Base-by-base conservation (phyloP, 53 echinoderm and acorn worm species). In the Holothuria leucospilota region DNA sequence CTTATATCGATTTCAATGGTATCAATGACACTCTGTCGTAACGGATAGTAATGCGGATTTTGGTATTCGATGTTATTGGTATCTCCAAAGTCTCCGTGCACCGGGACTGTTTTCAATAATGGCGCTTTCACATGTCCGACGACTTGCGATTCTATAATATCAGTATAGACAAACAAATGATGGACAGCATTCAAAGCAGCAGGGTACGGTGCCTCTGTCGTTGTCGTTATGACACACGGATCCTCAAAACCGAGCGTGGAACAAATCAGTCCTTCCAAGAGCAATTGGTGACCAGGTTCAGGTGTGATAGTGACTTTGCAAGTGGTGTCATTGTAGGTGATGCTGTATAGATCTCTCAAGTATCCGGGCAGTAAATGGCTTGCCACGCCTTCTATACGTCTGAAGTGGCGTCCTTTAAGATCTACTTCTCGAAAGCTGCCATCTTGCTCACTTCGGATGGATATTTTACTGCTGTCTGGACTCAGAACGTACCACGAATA, bases 41-140 rank as follows among this genome's bases (percentile, higher is more conserved):
- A 63, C 27, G 88, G 66, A 18, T 85, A 51, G 59, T 90, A 93
- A 82, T 85, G 91, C 1, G 34, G 34, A 18, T 88, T 88, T 51
- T 88, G 88, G 67, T 81, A 91, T 15, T 63, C 63, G 25, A 85
- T 27, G 53, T 83, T 85, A 8, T 87, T 49, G 4, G 67, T 71
- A 10, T 82, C 51, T 8, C 93, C 93, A 78, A 86, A 81, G 24
- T 80, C 60, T 0, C 85, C 83, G 21, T 85, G 70, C 23, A 92
- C 88, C 13, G 60, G 61, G 42, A 92, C 89, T 26, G 60, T 85
- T 16, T 88, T 85, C 20, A 92, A 65, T 0, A 92, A 72, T 6
- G 92, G 92, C n/a, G 86, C 86, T 30, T 81, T 80, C 46, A 34
- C 83, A 51, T 93, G 69, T 84, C 89, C 38, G 68, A 77, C 67